Conservation (phyloP, 2,797 vertebrate genomes). For the Paramormyrops hopkinsi region DNA sequence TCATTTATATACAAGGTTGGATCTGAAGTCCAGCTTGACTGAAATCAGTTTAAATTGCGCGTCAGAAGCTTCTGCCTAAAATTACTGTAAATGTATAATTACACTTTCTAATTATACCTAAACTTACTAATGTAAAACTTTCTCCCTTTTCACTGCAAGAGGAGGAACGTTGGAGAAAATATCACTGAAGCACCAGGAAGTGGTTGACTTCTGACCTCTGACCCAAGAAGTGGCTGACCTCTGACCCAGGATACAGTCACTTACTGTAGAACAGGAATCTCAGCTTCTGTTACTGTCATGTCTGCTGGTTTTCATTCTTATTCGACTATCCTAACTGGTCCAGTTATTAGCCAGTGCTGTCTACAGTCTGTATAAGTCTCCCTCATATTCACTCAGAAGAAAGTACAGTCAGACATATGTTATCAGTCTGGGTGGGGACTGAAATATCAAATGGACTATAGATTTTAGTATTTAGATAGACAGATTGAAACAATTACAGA, state of each 20-base stretch:
- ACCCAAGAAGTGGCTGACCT: background rate
- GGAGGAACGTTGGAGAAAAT: constrained; percentile 63
- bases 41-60: background rate
- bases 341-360: background rate
- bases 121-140: background rate
- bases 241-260: background rate
- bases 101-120: background rate
- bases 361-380: background rate
- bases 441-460: background rate
- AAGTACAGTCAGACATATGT: background rate
- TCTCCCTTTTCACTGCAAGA: constrained; percentile 42
- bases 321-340: background rate
- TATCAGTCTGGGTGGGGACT: background rate
- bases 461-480: background rate
- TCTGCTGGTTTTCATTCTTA: background rate
- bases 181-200: constrained; percentile 47
- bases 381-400: background rate
- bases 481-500: background rate
- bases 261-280: background rate
- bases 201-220: background rate
- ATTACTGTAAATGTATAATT: background rate
- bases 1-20: background rate
- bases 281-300: background rate
- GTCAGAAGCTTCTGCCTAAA: background rate
- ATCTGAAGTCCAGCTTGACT: background rate